Base-by-base conservation (phyloP, 2,888 invertebrate species). In the Drosophila fulvimacula region DNA sequence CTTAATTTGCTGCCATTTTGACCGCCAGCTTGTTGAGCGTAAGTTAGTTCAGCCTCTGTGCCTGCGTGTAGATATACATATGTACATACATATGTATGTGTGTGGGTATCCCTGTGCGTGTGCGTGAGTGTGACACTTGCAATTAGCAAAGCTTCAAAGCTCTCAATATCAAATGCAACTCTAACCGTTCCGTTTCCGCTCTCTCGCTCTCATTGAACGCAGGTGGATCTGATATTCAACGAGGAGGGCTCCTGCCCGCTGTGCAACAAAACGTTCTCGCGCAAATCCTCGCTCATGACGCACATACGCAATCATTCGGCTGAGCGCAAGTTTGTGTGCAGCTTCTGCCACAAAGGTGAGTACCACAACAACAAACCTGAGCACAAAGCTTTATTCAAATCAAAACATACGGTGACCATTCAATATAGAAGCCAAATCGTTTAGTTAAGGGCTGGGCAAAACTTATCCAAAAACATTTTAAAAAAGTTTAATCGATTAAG, bases 231-330 rank as follows among this genome's bases (percentile, higher is more conserved):
- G 62, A 88, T 93, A 75, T 92, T 92, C 70, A 93, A 92, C 75
- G 93, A 93, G 81, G 93, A 93, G 88, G 93, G 93, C 76, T 91
- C 92, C 19, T 93, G 93, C 81, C 92, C 93, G 61, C 88, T 93
- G 58, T 93, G 93, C 86, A 92, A 92, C 77, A 93, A 93, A 82
- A 92, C 92, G 57, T 93, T 93, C 84, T 92, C 93, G 60, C 89
- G 93, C 34, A 92, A 93, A 81, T 92, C 93, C 62, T 93, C 93
- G 59, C 82, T 93, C 69, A 82, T 93, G 81, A 93, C 93, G 70
- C 93, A 93, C 81, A 92, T 93, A 83, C 91, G 93, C 60, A 93
- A 93, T 89, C 93, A 93, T 85, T 92, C 93, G 51, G 93, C 92
- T 42, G 93, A 93, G 78, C 90, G 92, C 46, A 93, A 93, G 75